Evolutionary conservation across 2,113 vertebrate genomes (phyloP).

Genomic region (Chelonoidis abingdonii): DNA sequence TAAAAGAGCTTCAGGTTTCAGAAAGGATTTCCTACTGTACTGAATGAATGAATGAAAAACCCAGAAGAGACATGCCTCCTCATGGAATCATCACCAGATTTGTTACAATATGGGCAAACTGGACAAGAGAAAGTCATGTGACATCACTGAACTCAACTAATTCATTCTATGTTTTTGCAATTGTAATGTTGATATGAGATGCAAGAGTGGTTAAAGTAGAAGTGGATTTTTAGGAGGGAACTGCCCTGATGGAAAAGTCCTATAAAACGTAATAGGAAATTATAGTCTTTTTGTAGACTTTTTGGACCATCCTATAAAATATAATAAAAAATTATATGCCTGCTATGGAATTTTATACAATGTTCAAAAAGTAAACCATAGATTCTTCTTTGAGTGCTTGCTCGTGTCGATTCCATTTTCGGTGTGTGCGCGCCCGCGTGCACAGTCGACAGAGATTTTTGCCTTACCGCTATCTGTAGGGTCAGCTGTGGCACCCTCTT

Average conservation of each 20-base stretch:
- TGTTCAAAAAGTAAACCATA: slow-evolving; percentile 51
- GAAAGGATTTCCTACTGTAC: background rate
- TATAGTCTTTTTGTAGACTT: background rate
- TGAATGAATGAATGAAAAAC: background rate
- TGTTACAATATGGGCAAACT: slow-evolving; percentile 11
- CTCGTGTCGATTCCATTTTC: too few relatives aligned
- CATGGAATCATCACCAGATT: background rate
- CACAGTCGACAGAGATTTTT: too few relatives aligned
- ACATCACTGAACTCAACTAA: background rate
- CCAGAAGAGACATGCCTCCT: slow-evolving; percentile 13
- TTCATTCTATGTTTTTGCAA: background rate
- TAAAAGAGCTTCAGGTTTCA: background rate
- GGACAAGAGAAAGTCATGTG: background rate
- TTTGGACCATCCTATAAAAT: slow-evolving; percentile 18
- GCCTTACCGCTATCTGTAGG: too few relatives aligned
- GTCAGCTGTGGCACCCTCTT: too few relatives aligned
- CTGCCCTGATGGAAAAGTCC: background rate
- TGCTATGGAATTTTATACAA: slow-evolving; percentile 26
- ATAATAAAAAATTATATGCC: slow-evolving; percentile 34
- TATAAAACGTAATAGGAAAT: slow-evolving; percentile 41
- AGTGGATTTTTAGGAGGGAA: slow-evolving; percentile 15
- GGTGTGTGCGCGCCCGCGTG: too few relatives aligned
- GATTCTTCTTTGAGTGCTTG: background rate
- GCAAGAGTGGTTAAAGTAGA: background rate
- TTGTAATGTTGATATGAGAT: background rate